Conservation (phyloP, 2,888 invertebrate genomes). For the Calameuta filiformis region DNA sequence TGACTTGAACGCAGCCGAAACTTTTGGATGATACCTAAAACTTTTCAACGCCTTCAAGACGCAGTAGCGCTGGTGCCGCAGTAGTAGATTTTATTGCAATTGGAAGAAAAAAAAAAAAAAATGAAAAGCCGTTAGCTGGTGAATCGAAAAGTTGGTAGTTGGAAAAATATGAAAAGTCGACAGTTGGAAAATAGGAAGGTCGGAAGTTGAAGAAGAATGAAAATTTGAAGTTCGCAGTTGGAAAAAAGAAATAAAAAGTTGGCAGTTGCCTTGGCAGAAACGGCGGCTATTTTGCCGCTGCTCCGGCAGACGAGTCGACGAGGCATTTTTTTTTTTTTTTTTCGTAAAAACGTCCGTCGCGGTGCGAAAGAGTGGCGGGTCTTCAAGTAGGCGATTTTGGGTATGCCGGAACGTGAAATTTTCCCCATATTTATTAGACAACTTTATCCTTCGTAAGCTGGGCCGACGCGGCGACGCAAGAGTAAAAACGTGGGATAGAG, state of each 20-base stretch:
- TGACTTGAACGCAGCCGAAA: background rate
- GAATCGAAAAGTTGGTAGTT: too few relatives aligned
- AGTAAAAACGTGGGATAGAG: background rate
- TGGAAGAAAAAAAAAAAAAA: too few relatives aligned
- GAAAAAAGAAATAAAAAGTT: too few relatives aligned
- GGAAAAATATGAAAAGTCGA: too few relatives aligned
- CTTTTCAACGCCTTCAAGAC: background rate
- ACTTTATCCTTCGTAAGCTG: constrained; percentile 23
- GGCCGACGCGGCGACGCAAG: background rate
- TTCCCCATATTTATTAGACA: constrained; percentile 31
- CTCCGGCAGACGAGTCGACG: constrained; percentile 35
- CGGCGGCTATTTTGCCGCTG: too few relatives aligned
- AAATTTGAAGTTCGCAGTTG: too few relatives aligned
- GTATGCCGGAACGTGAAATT: constrained; percentile 6
- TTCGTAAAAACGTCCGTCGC: too few relatives aligned
- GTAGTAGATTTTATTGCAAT: too few relatives aligned
- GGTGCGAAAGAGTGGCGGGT: background rate
- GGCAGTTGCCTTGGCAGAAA: constrained; percentile 23
- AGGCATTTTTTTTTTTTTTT: constrained; percentile 43
- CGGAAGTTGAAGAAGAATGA: too few relatives aligned
- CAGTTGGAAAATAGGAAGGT: too few relatives aligned
- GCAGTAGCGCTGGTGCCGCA: background rate
- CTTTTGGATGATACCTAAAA: background rate
- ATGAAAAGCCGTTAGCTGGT: too few relatives aligned
- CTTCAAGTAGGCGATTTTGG: background rate